A percentile compares a stretch with the other conserved stretches of the same genome.
phyloP scores from a whole-genome alignment of 2,888 invertebrate genomes.

The Micropterix aruncella region DNA sequence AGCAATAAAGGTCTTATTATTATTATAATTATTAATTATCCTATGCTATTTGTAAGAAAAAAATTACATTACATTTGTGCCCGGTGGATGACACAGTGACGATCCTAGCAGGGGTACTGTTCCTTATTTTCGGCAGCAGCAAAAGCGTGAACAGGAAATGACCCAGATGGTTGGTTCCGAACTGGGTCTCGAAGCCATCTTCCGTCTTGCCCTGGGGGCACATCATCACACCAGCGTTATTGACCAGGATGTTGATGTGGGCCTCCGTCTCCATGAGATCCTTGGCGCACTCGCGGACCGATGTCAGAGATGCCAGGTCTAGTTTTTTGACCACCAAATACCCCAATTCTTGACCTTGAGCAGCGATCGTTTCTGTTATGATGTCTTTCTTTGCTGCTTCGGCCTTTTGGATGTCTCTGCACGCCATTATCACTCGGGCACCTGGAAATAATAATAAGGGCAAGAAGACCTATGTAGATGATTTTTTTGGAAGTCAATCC shows the following conservation, averaged over 20 bases:
- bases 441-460: slow-evolving; percentile 18
- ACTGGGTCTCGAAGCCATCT: slow-evolving; percentile 29
- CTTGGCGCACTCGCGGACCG: slow-evolving; percentile 24
- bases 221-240: slow-evolving; percentile 34
- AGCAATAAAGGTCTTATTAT: too few species aligned
- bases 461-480: too few species aligned
- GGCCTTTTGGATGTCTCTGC: slow-evolving; percentile 33
- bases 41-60: background rate
- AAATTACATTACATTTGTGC: slow-evolving; percentile 14
- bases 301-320: slow-evolving; percentile 23
- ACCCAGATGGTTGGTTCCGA: slow-evolving; percentile 29
- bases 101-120: slow-evolving; percentile 23
- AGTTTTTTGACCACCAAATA: slow-evolving; percentile 20
- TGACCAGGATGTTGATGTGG: slow-evolving; percentile 26
- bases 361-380: slow-evolving; percentile 14
- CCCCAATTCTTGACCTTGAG: slow-evolving; percentile 18
- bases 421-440: slow-evolving; percentile 42
- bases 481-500: too few species aligned
- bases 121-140: slow-evolving; percentile 26
- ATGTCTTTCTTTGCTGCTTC: slow-evolving; percentile 14
- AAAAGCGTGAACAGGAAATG: slow-evolving; percentile 27
- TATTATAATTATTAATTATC: background rate
- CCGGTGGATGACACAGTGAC: slow-evolving; percentile 26
- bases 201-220: slow-evolving; percentile 26
- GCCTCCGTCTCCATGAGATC: slow-evolving; percentile 21